These are phyloP conservation scores for Podocnemis expansa DNA, from an alignment of 2,113 vertebrate genomes.

Conservation along the genomic window DNA sequence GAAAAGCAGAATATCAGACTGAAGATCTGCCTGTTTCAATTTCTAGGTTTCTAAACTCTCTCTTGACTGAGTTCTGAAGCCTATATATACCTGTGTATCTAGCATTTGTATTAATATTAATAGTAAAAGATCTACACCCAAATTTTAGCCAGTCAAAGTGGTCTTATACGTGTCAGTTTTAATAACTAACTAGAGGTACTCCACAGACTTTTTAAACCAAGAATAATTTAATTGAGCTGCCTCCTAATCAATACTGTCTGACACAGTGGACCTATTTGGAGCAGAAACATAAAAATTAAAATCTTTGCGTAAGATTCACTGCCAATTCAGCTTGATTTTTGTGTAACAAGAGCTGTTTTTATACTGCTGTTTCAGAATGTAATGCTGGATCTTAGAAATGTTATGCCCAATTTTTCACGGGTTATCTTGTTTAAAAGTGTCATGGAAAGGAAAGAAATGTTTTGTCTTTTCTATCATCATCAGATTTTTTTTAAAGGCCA, in stretches of 20 bases:
- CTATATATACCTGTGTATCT: conserved; percentile 15
- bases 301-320: neutral
- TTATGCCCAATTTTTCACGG: conserved; percentile 38
- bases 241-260: neutral
- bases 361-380: conserved; percentile 48
- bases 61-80: conserved; percentile 67
- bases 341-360: conserved; percentile 46
- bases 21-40: conserved; percentile 77
- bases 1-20: conserved; percentile 72
- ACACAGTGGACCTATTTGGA: neutral
- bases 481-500: neutral
- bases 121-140: neutral
- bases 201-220: neutral
- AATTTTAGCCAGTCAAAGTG: neutral
- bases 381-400: conserved; percentile 49
- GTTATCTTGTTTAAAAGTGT: conserved; percentile 40
- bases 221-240: neutral
- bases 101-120: conserved; percentile 10
- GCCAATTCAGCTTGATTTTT: neutral
- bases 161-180: conserved; percentile 10
- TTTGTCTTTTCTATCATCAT: neutral
- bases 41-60: conserved; percentile 74
- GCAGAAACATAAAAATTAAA: conserved; percentile 12
- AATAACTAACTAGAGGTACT: neutral
- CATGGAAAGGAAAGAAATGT: neutral